Evolutionary conservation across 2,888 invertebrate species (phyloP).

Genomic region (Copidosoma aretas): DNA sequence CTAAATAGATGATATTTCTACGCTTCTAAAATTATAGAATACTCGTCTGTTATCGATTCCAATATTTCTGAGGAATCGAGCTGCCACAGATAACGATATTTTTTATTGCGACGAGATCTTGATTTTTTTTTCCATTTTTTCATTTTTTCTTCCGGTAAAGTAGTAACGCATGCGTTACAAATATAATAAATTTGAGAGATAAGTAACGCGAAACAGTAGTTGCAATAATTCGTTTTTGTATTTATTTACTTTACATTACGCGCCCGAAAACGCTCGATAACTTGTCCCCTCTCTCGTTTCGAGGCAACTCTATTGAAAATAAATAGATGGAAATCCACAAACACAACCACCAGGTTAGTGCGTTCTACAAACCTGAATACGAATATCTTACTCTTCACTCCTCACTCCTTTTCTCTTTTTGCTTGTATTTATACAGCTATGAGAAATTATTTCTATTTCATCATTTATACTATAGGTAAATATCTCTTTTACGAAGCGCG

Average conservation of each 20-base stretch:
- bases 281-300: constrained; percentile 12
- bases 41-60: constrained; percentile 16
- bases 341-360: neutral
- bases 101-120: constrained; percentile 33
- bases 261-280: constrained; percentile 2
- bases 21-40: constrained; percentile 40
- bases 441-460: constrained; percentile 29
- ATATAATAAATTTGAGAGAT: constrained; percentile 34
- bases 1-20: constrained; percentile 37
- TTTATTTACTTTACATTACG: constrained; percentile 28
- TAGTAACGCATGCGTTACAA: constrained; percentile 35
- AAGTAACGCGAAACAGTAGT: constrained; percentile 35
- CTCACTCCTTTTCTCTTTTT: constrained; percentile 11
- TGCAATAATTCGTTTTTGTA: constrained; percentile 39
- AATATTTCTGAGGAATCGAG: constrained; percentile 24
- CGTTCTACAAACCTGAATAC: constrained; percentile 31
- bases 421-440: constrained; percentile 32
- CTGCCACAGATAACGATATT: constrained; percentile 24
- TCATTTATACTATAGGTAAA: constrained; percentile 21
- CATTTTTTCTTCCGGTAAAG: constrained; percentile 24
- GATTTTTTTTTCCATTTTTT: neutral
- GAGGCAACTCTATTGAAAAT: constrained; percentile 34
- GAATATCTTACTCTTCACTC: constrained; percentile 12
- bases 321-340: too few species aligned
- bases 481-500: constrained; percentile 40